These are phyloP conservation scores for Oligia fasciuncula DNA, from an alignment of 2,888 invertebrate genomes.

Conservation along the genomic window DNA sequence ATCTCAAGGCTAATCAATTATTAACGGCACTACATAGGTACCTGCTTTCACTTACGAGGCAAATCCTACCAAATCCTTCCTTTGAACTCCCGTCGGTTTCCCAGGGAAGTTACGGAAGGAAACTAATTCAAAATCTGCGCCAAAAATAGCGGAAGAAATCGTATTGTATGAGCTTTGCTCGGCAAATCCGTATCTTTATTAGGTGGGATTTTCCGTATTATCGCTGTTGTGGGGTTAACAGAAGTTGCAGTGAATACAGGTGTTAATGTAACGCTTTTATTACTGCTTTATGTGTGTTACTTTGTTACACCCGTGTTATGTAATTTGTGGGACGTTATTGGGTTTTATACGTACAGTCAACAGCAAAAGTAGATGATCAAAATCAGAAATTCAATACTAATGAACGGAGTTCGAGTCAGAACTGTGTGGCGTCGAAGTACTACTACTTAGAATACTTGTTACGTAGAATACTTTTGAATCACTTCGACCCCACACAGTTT, in stretches of 20 bases:
- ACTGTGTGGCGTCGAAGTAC: too few relatives aligned
- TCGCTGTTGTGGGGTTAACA: conserved; percentile 49
- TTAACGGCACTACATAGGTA: conserved; percentile 5
- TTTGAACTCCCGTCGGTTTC: conserved; percentile 25
- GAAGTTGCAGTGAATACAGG: conserved; percentile 47
- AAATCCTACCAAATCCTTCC: conserved; percentile 22
- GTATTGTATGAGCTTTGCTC: conserved; percentile 55
- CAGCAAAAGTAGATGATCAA: too few relatives aligned
- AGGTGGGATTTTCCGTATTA: conserved; percentile 54
- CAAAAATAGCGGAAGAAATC: conserved; percentile 61
- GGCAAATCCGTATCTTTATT: conserved; percentile 62
- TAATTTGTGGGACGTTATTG: conserved; percentile 13
- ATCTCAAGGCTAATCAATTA: conserved; percentile 51
- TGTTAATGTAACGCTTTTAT: conserved; percentile 41
- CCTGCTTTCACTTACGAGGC: neutral
- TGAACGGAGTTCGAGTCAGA: too few relatives aligned
- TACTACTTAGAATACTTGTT: too few relatives aligned
- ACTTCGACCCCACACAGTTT: too few relatives aligned
- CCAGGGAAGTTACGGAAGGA: conserved; percentile 37
- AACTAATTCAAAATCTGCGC: conserved; percentile 59
- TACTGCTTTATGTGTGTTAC: conserved; percentile 20
- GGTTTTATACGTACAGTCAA: neutral
- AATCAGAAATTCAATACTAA: too few relatives aligned
- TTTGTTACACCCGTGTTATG: conserved; percentile 16
- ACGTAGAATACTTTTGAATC: too few relatives aligned